Base-by-base conservation (phyloP, 2,888 invertebrate genomes). In the Dasysyrphus albostriatus region DNA sequence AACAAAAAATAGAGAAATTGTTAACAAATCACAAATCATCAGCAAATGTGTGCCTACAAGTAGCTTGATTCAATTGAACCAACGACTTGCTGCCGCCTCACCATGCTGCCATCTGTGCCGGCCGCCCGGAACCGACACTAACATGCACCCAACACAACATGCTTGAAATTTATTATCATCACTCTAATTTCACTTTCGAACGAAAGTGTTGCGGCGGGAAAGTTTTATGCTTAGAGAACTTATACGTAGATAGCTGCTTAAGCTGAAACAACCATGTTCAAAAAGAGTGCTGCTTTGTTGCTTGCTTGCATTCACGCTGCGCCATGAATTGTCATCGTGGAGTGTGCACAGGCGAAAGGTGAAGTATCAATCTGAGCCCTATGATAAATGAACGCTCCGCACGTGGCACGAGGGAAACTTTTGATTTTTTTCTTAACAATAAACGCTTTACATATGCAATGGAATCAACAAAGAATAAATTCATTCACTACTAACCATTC, bases 121-220 rank as follows among this genome's bases (percentile, higher is more conserved):
- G 39, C 37, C 14, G 69, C n/a, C 69, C 69, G 51, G 69, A 39
- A 39, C 54, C 54, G 34, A 34, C 69, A 54, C n/a, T 24, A 61
- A 44, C 51, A 51, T 49, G 29, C 74, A 63, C 19, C 69, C 34
- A 76, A 72, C 80, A 72, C 54, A 84, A 76, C 83, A 80, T 80
- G 72, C 58, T 76, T 79, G 37, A 80, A 84, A 83, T 83, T 83
- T 83, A 79, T 83, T 83, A 79, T 84, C 75, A 75, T 80, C 83
- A 84, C 70, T 76, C 80, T 84, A 80, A 84, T 76, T 84, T 80
- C 76, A 84, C 80, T 84, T 84, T 84, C 49, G 44, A 84, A 58
- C 59, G 84, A 84, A 80, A 80, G 80, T 80, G 59, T 80, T 69
- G 69, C 39, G 24, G 80, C 67, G 84, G 72, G 84, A 84, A 80